A percentile compares a stretch with the other conserved stretches of the same genome.
Conservation (phyloP, 2,797 vertebrate genomes). For the Odontamblyopus lacepedii region DNA sequence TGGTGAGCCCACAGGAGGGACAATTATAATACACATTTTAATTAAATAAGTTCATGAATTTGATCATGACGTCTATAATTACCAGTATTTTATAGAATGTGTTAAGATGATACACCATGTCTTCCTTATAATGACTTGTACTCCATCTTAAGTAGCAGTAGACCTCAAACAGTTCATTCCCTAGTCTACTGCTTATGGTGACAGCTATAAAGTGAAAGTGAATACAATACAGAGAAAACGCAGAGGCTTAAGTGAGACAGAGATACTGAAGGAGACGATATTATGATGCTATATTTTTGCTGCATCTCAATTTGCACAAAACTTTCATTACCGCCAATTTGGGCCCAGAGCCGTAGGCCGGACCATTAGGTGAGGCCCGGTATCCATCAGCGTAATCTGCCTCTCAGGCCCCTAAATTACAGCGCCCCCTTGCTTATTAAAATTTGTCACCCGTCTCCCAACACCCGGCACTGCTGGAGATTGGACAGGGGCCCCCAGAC, state of each 20-base stretch:
- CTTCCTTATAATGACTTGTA: not conserved
- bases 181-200: not conserved
- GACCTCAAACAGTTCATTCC: too few relatives aligned
- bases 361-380: constrained; percentile 74
- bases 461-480: constrained; percentile 68
- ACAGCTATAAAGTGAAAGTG: constrained; percentile 40
- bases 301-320: constrained; percentile 84
- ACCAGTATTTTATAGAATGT: not conserved
- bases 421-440: constrained; percentile 76
- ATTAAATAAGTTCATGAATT: not conserved
- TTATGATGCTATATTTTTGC: constrained; percentile 58
- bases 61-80: not conserved
- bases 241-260: not conserved
- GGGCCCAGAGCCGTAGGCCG: constrained; percentile 73
- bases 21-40: too few relatives aligned
- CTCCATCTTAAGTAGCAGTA: not conserved
- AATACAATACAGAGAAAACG: constrained; percentile 16
- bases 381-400: constrained; percentile 83
- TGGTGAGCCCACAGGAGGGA: too few relatives aligned
- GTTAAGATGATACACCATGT: too few relatives aligned
- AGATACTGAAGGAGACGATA: constrained; percentile 31
- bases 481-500: constrained; percentile 68
- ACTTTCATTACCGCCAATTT: constrained; percentile 85
- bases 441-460: constrained; percentile 75
- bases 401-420: constrained; percentile 78